Percentiles rank a stretch among this genome's conserved stretches.
phyloP scores from a whole-genome alignment of 2,888 invertebrate species.

The Troides aeacus region DNA sequence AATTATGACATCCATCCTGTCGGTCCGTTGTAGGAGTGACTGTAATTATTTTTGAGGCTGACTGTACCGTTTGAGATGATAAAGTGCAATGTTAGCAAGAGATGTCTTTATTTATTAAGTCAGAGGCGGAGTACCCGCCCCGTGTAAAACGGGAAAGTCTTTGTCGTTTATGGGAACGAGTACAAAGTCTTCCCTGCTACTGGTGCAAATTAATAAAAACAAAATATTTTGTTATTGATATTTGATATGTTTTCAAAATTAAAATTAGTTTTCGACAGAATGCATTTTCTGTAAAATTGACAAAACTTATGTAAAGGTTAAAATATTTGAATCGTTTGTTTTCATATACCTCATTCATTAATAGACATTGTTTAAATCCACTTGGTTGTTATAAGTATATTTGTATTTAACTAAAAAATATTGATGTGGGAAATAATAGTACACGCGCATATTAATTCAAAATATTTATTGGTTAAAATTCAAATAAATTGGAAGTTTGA shows the following conservation, averaged over 20 bases:
- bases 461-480: neutral
- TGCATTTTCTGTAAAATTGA: no score
- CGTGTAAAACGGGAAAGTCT: neutral
- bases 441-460: no score
- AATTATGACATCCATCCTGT: neutral
- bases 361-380: no score
- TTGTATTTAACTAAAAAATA: no score
- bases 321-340: no score
- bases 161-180: neutral
- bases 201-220: neutral
- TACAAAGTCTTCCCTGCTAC: constrained; percentile 1
- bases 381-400: no score
- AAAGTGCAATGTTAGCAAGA: constrained; percentile 33
- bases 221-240: neutral
- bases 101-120: constrained; percentile 34
- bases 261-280: no score
- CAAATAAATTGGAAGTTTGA: neutral
- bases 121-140: constrained; percentile 20
- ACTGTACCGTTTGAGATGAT: constrained; percentile 30
- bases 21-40: constrained; percentile 4
- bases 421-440: no score
- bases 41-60: constrained; percentile 32
- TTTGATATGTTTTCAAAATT: neutral
- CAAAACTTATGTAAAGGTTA: no score
- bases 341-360: no score